Base-by-base conservation (phyloP, 2,888 invertebrate species). In the Hesperia comma region DNA sequence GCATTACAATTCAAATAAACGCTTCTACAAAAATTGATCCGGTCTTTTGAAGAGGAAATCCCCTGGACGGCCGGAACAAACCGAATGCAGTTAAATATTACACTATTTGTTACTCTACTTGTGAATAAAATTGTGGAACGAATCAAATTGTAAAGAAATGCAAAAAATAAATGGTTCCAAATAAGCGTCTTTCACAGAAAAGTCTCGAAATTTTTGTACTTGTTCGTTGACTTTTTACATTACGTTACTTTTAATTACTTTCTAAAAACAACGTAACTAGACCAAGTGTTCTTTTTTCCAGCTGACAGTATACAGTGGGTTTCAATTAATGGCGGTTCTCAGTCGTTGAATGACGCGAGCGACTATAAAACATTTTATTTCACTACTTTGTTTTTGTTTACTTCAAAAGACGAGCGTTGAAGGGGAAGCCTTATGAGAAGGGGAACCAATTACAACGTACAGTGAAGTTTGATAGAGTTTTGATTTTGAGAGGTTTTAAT, bases 321-420 rank as follows among this genome's bases (percentile, higher is more conserved):
- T 49, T 19, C 46, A 49, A 33, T 63, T 63, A 64, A 64, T 70
- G 70, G 70, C 73, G 75, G 77, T 76, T 69, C 69, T 69, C 67
- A 61, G 71, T 72, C 75, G 77, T 76, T 69, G 74, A 74, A 76
- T 71, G 76, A 71, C 77, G 78, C 37, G 75, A 75, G 79, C 74
- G 76, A 75, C 80, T 81, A 87, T 86, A 89, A 88, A 88, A 88
- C 85, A 84, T 88, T 89, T 88, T 84, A 86, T 82, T 80, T 80
- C 81, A 82, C 82, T 80, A 81, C 83, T 86, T 63, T 43, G 57
- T 57, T 64, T 83, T 85, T 88, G 85, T 88, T 88, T 85, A 84
- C 80, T 83, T 83, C 82, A 84, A 84, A 84, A 81, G 73, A 75
- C 78, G 75, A 77, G 80, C 79, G 80, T 74, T 69, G 78, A 78